phyloP scores from a whole-genome alignment of 1,140 invertebrate genomes.

The Capitella teleta region DNA sequence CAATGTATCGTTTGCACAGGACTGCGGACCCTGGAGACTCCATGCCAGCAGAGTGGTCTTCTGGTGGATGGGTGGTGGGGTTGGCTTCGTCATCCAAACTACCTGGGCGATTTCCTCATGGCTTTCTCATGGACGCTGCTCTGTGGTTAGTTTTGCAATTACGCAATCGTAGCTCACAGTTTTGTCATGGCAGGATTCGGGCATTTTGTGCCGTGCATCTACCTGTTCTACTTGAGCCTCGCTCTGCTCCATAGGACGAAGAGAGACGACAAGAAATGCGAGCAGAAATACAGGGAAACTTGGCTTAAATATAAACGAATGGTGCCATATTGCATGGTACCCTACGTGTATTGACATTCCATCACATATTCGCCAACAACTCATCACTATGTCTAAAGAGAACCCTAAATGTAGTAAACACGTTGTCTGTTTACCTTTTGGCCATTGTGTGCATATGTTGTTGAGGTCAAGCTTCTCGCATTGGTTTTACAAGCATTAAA shows the following conservation, averaged over 20 bases:
- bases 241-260: constrained; percentile 56
- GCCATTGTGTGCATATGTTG: too few relatives aligned
- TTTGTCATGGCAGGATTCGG: constrained; percentile 39
- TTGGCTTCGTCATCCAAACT: constrained; percentile 74
- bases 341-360: constrained; percentile 33
- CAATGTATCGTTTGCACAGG: too few relatives aligned
- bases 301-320: constrained; percentile 69
- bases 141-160: constrained; percentile 42
- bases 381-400: too few relatives aligned
- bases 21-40: too few relatives aligned
- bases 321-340: constrained; percentile 55
- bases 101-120: constrained; percentile 70
- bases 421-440: too few relatives aligned
- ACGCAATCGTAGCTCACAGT: too few relatives aligned
- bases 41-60: too few relatives aligned
- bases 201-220: constrained; percentile 50
- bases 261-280: constrained; percentile 57
- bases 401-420: too few relatives aligned
- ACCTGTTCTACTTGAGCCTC: constrained; percentile 46
- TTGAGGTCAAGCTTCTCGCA: too few relatives aligned
- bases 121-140: constrained; percentile 49
- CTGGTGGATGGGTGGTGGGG: constrained; percentile 77
- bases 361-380: too few relatives aligned
- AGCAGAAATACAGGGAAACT: constrained; percentile 60
- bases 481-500: too few relatives aligned